Conservation (phyloP, 2,888 invertebrate species). For the Lithophane semibrunnea region DNA sequence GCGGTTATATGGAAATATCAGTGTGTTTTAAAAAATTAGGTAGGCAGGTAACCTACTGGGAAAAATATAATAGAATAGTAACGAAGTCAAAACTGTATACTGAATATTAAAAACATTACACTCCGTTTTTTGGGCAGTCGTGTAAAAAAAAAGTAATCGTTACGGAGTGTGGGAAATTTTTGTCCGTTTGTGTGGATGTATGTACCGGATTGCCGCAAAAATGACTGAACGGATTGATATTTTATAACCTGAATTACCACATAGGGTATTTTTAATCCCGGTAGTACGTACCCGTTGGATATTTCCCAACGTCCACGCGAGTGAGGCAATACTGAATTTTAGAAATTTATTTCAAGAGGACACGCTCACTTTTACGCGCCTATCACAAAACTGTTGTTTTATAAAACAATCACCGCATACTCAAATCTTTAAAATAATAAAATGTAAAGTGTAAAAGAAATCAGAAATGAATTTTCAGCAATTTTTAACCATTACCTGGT, state of each 20-base stretch:
- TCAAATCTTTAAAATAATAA: no score
- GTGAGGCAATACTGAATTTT: neutral
- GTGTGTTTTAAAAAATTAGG: neutral
- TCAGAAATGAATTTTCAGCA: neutral
- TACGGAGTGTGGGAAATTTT: neutral
- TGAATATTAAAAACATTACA: no score
- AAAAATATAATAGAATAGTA: neutral
- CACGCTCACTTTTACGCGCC: neutral
- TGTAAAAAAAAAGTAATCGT: neutral
- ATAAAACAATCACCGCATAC: neutral
- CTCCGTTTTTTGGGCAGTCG: no score
- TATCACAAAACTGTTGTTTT: neutral
- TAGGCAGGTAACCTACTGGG: neutral
- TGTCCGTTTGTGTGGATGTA: neutral
- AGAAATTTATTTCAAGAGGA: neutral
- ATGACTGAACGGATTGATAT: neutral
- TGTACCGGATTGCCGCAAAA: no score
- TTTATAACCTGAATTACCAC: neutral
- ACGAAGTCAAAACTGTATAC: no score
- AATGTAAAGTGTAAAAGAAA: neutral
- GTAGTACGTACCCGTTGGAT: neutral
- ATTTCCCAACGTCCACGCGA: neutral
- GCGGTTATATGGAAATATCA: neutral
- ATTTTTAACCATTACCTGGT: neutral
- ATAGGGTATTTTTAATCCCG: neutral